Conservation (phyloP, 2,797 vertebrate genomes). For the Pseudocheirus occidentalis region DNA sequence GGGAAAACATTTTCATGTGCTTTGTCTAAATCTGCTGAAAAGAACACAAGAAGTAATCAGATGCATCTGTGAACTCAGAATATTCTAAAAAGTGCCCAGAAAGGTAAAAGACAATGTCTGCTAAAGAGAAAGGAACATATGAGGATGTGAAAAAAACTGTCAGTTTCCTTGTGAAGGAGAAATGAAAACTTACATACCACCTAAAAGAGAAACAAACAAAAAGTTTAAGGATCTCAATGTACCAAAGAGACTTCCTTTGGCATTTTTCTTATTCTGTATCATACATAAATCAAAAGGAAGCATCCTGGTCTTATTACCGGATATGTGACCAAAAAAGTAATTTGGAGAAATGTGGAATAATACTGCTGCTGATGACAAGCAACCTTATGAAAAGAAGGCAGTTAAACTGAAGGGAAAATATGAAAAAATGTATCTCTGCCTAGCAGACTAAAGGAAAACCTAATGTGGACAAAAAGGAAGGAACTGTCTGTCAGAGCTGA, state of each 20-base stretch:
- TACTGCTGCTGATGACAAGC: slow-evolving; percentile 90
- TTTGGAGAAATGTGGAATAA: slow-evolving; percentile 90
- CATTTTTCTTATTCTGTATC: slow-evolving; percentile 95
- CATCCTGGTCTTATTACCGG: slow-evolving; percentile 90
- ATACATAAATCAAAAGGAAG: slow-evolving; percentile 92
- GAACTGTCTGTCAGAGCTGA: slow-evolving; percentile 89
- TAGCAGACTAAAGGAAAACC: slow-evolving; percentile 85
- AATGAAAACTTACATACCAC: slow-evolving; percentile 94
- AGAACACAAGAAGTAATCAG: slow-evolving; percentile 96
- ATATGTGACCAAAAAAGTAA: slow-evolving; percentile 93
- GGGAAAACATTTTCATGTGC: slow-evolving; percentile 97
- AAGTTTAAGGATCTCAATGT: slow-evolving; percentile 95
- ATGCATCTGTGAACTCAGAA: slow-evolving; percentile 87
- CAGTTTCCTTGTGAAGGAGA: slow-evolving; percentile 95
- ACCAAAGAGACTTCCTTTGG: slow-evolving; percentile 94
- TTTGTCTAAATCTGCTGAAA: slow-evolving; percentile 95
- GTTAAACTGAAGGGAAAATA: slow-evolving; percentile 96
- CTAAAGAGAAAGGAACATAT: slow-evolving; percentile 94
- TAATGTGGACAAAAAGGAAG: background rate
- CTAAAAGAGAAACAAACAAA: slow-evolving; percentile 91
- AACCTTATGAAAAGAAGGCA: slow-evolving; percentile 91
- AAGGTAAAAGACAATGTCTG: slow-evolving; percentile 77
- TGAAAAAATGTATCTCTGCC: slow-evolving; percentile 93
- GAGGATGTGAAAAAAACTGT: slow-evolving; percentile 93
- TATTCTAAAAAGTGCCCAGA: background rate